Conservation (phyloP, 2,888 invertebrate genomes). For the Phyllotreta cruciferae region DNA sequence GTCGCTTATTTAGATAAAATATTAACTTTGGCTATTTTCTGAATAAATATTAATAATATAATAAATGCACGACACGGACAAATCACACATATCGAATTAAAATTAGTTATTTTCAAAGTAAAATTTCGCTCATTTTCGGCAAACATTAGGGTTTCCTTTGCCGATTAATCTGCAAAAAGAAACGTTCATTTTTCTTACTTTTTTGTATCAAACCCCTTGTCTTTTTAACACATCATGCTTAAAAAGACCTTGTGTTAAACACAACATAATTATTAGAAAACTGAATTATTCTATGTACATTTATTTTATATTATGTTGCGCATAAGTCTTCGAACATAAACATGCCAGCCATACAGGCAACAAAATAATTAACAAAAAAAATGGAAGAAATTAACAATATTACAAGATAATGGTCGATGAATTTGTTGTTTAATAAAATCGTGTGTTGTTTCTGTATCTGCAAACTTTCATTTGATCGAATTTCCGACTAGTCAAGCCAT, state of each 20-base stretch:
- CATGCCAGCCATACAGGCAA: slow-evolving; percentile 22
- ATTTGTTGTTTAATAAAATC: slow-evolving; percentile 9
- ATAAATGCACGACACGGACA: too few relatives aligned
- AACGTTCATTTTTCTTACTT: slow-evolving; percentile 29
- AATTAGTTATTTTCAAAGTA: slow-evolving; percentile 36
- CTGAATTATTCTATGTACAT: background rate
- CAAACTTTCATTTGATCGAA: slow-evolving; percentile 14
- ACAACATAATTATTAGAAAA: slow-evolving; percentile 3
- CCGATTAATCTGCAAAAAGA: slow-evolving; percentile 48
- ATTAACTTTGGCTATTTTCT: background rate
- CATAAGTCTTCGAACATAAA: slow-evolving; percentile 19
- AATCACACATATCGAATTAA: background rate
- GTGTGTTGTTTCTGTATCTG: slow-evolving; percentile 17
- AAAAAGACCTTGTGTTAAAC: slow-evolving; percentile 13
- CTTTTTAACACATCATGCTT: slow-evolving; percentile 26
- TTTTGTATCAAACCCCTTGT: too few relatives aligned
- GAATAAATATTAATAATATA: background rate
- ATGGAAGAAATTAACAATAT: background rate
- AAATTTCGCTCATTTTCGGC: slow-evolving; percentile 46
- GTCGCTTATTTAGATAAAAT: too few relatives aligned
- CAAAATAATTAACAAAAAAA: slow-evolving; percentile 1
- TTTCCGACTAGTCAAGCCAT: slow-evolving; percentile 29
- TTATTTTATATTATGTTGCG: slow-evolving; percentile 12
- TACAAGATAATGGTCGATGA: slow-evolving; percentile 6
- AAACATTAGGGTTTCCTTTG: slow-evolving; percentile 50